phyloP scores from a whole-genome alignment of 1,140 invertebrate species.

The Limonius californicus region DNA sequence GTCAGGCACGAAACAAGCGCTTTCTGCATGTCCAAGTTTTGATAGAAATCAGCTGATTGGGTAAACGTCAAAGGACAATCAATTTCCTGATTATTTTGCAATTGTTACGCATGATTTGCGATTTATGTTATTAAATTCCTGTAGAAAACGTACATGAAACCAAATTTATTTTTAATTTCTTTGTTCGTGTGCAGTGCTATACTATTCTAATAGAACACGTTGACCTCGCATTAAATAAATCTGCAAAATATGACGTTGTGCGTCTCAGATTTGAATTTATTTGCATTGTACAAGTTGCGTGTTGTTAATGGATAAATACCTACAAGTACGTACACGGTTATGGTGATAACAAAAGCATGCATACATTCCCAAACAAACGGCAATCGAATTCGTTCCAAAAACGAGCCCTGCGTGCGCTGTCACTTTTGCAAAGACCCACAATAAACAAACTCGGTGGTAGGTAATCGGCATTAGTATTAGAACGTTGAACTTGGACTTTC shows the following conservation, averaged over 20 bases:
- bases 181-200: constrained; percentile 13
- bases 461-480: neutral
- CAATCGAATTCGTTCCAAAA: no score
- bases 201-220: constrained; percentile 33
- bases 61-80: constrained; percentile 26
- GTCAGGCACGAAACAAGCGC: neutral
- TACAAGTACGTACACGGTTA: no score
- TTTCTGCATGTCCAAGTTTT: neutral
- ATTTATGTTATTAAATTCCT: constrained; percentile 4
- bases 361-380: no score
- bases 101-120: constrained; percentile 3
- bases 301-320: no score
- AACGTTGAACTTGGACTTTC: constrained; percentile 1
- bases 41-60: constrained; percentile 42
- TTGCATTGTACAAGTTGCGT: no score
- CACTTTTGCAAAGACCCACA: no score
- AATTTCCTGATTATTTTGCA: constrained; percentile 8
- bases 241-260: neutral
- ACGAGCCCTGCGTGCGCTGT: no score
- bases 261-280: neutral
- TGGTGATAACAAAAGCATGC: no score
- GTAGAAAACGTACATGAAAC: constrained; percentile 3
- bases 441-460: no score
- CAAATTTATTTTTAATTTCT: constrained; percentile 12
- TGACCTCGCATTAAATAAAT: constrained; percentile 10